A percentile compares a stretch with the other conserved stretches of the same genome.
Evolutionary conservation across 2,888 invertebrate genomes (phyloP).

Genomic region (Stramonita haemastoma): DNA sequence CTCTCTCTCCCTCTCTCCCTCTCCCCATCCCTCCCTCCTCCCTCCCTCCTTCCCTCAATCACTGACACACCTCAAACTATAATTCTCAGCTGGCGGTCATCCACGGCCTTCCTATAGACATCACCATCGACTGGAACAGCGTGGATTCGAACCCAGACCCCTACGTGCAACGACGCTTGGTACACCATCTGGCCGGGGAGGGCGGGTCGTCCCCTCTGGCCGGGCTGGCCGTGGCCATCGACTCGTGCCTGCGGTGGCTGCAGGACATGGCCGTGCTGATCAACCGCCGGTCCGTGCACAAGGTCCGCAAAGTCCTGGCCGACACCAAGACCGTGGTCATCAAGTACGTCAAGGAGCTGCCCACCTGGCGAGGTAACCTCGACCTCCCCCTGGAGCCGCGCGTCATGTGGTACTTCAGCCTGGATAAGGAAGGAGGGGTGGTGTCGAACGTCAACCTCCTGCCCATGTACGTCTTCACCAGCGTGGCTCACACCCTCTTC

Average conservation of each 20-base stretch:
- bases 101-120: slow-evolving; percentile 34
- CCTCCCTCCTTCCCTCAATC: neutral
- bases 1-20: neutral
- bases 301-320: slow-evolving; percentile 22
- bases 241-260: slow-evolving; percentile 31
- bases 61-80: too few species aligned
- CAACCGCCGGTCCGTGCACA: slow-evolving; percentile 29
- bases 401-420: slow-evolving; percentile 50
- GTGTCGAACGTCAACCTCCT: slow-evolving; percentile 48
- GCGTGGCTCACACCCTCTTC: slow-evolving; percentile 44
- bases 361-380: slow-evolving; percentile 31
- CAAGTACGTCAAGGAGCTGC: slow-evolving; percentile 39
- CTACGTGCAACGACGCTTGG: neutral
- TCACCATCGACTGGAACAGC: slow-evolving; percentile 47
- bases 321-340: slow-evolving; percentile 38
- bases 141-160: slow-evolving; percentile 33
- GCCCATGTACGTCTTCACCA: slow-evolving; percentile 44
- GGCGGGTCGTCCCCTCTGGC: slow-evolving; percentile 12
- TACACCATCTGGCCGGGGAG: slow-evolving; percentile 39
- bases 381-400: slow-evolving; percentile 38
- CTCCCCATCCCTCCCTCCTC: neutral
- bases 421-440: slow-evolving; percentile 44
- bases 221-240: slow-evolving; percentile 33
- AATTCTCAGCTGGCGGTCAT: slow-evolving; percentile 6
- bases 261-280: slow-evolving; percentile 35